These are phyloP conservation scores for Aphelenchoides besseyi DNA, from an alignment of 1,140 invertebrate genomes.

Conservation along the genomic window DNA sequence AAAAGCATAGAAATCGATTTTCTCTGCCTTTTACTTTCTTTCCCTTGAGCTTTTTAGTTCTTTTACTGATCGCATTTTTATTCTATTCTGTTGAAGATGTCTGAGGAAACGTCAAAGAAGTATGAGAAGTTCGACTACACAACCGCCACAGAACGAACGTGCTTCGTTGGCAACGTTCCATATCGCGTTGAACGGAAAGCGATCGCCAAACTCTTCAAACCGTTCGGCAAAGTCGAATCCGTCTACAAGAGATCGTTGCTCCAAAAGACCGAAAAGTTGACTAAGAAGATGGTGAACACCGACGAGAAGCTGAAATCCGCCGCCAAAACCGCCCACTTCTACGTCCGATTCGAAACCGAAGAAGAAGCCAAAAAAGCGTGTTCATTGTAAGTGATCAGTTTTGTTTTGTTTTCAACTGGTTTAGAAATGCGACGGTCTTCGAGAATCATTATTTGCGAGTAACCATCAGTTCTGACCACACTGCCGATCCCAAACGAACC, in stretches of 20 bases:
- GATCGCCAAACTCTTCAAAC: slow-evolving; percentile 11
- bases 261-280: slow-evolving; percentile 12
- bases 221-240: slow-evolving; percentile 6
- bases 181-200: neutral
- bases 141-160: slow-evolving; percentile 12
- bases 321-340: slow-evolving; percentile 6
- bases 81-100: too few relatives aligned
- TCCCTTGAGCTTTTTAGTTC: too few relatives aligned
- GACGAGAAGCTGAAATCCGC: slow-evolving; percentile 4
- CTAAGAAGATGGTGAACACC: slow-evolving; percentile 6
- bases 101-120: too few relatives aligned
- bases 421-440: slow-evolving; percentile 1
- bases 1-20: too few relatives aligned
- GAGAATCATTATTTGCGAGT: neutral
- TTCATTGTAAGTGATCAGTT: neutral
- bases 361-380: slow-evolving; percentile 12
- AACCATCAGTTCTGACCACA: neutral
- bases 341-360: slow-evolving; percentile 5
- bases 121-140: slow-evolving; percentile 21
- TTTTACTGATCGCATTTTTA: too few relatives aligned
- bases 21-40: too few relatives aligned
- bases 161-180: slow-evolving; percentile 13
- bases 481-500: neutral
- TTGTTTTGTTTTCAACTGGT: neutral
- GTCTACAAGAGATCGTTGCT: slow-evolving; percentile 15